Percentiles rank a stretch among this genome's conserved stretches.
Conservation (phyloP, 2,113 vertebrate species). For the Oncorhynchus nerka region DNA sequence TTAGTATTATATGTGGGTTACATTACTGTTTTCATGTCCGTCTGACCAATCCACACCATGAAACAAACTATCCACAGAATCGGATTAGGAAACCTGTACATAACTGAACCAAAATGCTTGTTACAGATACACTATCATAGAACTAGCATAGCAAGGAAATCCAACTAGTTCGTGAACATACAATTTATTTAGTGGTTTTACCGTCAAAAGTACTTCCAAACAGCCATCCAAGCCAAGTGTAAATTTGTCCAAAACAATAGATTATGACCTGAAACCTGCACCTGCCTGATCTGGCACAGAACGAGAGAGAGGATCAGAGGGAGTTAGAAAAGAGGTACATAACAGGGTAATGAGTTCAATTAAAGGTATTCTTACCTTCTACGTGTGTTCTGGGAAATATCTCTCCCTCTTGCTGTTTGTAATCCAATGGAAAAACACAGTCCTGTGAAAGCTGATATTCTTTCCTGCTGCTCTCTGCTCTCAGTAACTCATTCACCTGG, state of each 20-base stretch:
- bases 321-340: neutral
- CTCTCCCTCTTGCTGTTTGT: conserved; percentile 14
- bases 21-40: conserved; percentile 20
- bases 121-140: neutral
- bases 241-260: neutral
- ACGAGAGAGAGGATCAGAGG: neutral
- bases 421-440: conserved; percentile 44
- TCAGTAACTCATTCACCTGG: conserved; percentile 46
- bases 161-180: too few species aligned
- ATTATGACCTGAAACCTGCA: conserved; percentile 40
- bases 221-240: too few species aligned
- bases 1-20: too few species aligned
- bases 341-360: neutral
- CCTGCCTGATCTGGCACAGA: conserved; percentile 36
- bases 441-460: neutral
- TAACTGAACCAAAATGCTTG: neutral
- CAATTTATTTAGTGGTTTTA: neutral
- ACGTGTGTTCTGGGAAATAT: conserved; percentile 13
- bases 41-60: conserved; percentile 29
- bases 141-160: neutral
- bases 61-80: conserved; percentile 36
- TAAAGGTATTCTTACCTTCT: conserved; percentile 40
- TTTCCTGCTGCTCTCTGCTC: conserved; percentile 3
- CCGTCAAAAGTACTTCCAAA: neutral
- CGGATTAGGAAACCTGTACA: neutral